Base-by-base conservation (phyloP, 2,888 invertebrate species). In the Omphaloscelis lunosa region DNA sequence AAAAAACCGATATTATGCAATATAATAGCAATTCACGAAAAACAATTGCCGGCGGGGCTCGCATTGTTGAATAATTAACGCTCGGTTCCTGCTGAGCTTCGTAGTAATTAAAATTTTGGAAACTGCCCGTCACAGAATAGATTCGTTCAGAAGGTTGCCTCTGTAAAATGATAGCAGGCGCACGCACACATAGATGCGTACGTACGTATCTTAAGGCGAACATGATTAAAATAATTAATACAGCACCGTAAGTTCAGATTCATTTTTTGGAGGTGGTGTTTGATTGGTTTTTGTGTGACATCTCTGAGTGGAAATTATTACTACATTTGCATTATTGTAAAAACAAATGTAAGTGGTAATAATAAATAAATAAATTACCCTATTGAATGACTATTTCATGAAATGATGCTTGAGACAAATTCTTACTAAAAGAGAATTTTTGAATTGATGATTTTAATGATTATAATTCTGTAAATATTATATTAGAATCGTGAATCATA, bases 41-140 rank as follows among this genome's bases (percentile, higher is more conserved):
- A 88, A 88, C 89, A 88, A 88, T 87, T 82, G 89, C 83, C 66
- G 70, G 70, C 80, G 81, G 79, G 77, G 72, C 68, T 80, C 83
- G 71, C 82, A 87, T 87, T 89, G 89, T 89, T 87, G 89, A 79
- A 87, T 87, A 89, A 88, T 88, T 88, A 88, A 88, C 77, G 87
- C 74, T 62, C 63, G 78, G 80, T 74, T 88, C 82, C 89, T 85
- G 84, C 71, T 70, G 83, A 79, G 83, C 81, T 70, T 67, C 66
- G 61, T 72, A 87, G 89, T 89, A 88, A 88, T 88, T 88, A 88
- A 88, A 89, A 89, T 89, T 88, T 88, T 89, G 88, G 88, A 80
- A 87, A 89, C 89, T 85, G 87, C 77, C 75, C 45, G 11, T 2
- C 75, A 66, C 2, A 20, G 41, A 75, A 20, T 65, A 66, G 0